phyloP scores from a whole-genome alignment of 1,140 invertebrate species.

The Heliconius hermathena region DNA sequence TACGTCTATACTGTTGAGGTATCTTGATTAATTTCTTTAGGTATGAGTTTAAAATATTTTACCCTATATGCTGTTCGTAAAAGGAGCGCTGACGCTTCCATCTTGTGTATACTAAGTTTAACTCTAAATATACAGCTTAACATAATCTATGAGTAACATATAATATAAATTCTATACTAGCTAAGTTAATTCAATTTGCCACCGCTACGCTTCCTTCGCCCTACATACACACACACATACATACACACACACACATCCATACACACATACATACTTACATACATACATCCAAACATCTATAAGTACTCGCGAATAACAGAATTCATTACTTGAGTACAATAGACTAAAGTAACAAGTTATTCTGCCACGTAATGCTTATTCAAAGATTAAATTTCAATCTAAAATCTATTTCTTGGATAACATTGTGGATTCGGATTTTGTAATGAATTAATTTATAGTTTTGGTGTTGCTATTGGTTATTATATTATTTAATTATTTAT shows the following conservation, averaged over 20 bases:
- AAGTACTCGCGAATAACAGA: conserved; percentile 12
- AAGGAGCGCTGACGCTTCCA: no score
- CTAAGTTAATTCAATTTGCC: conserved; percentile 8
- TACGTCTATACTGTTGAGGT: no score
- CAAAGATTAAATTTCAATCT: conserved; percentile 15
- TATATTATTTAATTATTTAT: not conserved
- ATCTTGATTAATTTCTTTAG: no score
- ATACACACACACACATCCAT: not conserved
- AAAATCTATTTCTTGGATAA: conserved; percentile 15
- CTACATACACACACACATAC: not conserved
- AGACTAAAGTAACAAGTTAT: conserved; percentile 12
- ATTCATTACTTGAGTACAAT: conserved; percentile 10
- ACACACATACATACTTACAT: not conserved
- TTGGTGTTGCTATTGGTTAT: not conserved
- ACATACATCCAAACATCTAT: not conserved
- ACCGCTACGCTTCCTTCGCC: conserved; percentile 8
- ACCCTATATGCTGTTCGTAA: no score
- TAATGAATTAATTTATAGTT: not conserved
- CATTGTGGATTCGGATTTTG: conserved; percentile 1
- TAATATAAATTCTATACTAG: not conserved
- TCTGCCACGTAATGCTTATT: conserved; percentile 9
- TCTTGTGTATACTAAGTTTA: not conserved
- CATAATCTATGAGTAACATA: conserved; percentile 6
- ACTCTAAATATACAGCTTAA: not conserved
- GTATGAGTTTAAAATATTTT: no score